These are phyloP conservation scores for Conops quadrifasciatus DNA, from an alignment of 2,888 invertebrate species.

Conservation along the genomic window DNA sequence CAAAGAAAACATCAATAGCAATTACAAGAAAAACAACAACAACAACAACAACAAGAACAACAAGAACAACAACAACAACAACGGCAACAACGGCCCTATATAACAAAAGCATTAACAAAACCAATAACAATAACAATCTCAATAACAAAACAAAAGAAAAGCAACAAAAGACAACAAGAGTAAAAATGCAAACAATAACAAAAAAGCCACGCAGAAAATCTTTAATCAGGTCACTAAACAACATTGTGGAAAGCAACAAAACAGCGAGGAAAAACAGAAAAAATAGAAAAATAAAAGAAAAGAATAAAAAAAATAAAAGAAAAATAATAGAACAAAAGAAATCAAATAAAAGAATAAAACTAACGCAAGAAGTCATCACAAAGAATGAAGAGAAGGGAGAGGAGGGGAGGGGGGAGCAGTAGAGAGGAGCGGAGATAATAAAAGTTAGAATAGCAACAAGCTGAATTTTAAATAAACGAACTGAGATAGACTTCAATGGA, in stretches of 20 bases:
- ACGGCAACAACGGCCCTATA: not conserved
- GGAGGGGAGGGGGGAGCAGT: not conserved
- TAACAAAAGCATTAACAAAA: not conserved
- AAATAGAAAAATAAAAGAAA: not conserved
- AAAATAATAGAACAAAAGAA: not conserved
- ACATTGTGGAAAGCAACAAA: slow-evolving; percentile 5
- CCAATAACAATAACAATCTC: not conserved
- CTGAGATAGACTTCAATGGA: not conserved
- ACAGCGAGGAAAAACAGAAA: not conserved
- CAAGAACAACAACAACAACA: not conserved
- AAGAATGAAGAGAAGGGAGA: not conserved
- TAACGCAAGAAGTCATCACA: not conserved
- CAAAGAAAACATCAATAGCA: not conserved
- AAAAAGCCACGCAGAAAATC: not conserved
- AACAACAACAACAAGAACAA: no score
- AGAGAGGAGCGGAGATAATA: no score
- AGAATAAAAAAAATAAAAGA: not conserved
- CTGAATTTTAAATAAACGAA: not conserved
- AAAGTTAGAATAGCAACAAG: no score
- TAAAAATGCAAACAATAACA: not conserved
- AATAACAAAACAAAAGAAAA: not conserved
- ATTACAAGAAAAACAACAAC: not conserved
- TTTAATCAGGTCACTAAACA: slow-evolving; percentile 29
- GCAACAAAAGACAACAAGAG: slow-evolving; percentile 1
- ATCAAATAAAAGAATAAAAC: not conserved